Evolutionary conservation across 2,113 vertebrate species (phyloP), one percentile per base, ranked within the genome.

Genomic region (Rhizomys pruinosus): DNA sequence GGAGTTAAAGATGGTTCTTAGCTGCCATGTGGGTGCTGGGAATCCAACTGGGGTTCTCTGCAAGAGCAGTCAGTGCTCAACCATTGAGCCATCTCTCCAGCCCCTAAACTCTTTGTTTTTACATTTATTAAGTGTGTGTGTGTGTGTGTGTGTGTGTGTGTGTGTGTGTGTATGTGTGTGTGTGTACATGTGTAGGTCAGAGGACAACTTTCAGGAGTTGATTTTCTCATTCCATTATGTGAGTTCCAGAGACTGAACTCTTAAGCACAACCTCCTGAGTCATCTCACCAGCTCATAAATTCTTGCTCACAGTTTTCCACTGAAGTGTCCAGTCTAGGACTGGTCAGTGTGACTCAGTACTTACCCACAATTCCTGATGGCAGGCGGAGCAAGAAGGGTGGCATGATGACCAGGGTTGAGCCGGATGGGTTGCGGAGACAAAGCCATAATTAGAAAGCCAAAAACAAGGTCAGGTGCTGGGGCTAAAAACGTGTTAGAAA

Each of bases 331-430:
- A 2, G 52, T 16, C 37, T 0, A 11, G 32, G 42, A 8, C 74
- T 34, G 64, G 2, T 6, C 15, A 8, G 1, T 1, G 10, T 8
- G 69, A 37, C 1, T 27, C 5, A 22, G 34, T 44, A 39, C 37
- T 95, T 86, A 97, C 96, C 93, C 34, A 96, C 0, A 15, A 96
- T 97, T 42, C 89, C 94, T 97, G 95, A 37, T 3, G 15, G 47
- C 57, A 37, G 39, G 15, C 42, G 68, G 20, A 84, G 37, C 80
- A 42, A 66, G 63, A 42, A 20, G 73, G 80, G 76, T n/a, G 11
- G 16, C 6, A 0, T 0, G 3, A 32, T 4, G 25, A 29, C 69
- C 80, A 12, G 27, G 39, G 47, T 47, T 4, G 32, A 34, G 52
- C 37, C n/a, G 12, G 0, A 7, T 61, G 17, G 37, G 5, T 55